Evolutionary conservation across 2,113 vertebrate genomes (phyloP).

Genomic region (Ellobius talpinus): DNA sequence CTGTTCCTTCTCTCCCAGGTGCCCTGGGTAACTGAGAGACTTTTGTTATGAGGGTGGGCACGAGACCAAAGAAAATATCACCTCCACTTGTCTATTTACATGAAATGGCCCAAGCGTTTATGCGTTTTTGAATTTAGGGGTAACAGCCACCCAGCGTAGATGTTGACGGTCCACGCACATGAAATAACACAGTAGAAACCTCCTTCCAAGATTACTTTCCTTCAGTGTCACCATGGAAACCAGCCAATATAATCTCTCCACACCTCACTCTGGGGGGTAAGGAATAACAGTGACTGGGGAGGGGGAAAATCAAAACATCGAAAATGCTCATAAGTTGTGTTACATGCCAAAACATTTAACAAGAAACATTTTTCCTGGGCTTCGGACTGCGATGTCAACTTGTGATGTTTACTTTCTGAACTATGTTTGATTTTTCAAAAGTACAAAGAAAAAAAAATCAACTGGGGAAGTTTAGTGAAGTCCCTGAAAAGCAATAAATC

Average conservation of each 20-base stretch:
- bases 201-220: conserved; percentile 84
- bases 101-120: conserved; percentile 81
- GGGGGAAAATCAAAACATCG: conserved; percentile 71
- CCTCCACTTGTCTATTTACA: conserved; percentile 82
- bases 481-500: conserved; percentile 65
- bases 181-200: conserved; percentile 87
- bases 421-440: conserved; percentile 76
- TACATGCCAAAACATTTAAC: conserved; percentile 59
- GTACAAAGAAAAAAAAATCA: conserved; percentile 53
- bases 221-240: conserved; percentile 86
- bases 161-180: conserved; percentile 83
- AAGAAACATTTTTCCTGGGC: conserved; percentile 74
- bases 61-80: conserved; percentile 86
- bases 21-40: conserved; percentile 86
- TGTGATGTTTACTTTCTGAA: conserved; percentile 80
- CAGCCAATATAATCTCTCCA: conserved; percentile 85
- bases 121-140: conserved; percentile 76
- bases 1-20: conserved; percentile 84
- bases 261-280: conserved; percentile 77
- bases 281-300: conserved; percentile 66
- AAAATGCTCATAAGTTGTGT: conserved; percentile 78
- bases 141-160: conserved; percentile 79
- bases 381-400: conserved; percentile 70
- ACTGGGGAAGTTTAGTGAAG: conserved; percentile 73
- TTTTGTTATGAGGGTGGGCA: conserved; percentile 86